Conservation (phyloP, 2,797 vertebrate species). For the Sebastiscus tertius region DNA sequence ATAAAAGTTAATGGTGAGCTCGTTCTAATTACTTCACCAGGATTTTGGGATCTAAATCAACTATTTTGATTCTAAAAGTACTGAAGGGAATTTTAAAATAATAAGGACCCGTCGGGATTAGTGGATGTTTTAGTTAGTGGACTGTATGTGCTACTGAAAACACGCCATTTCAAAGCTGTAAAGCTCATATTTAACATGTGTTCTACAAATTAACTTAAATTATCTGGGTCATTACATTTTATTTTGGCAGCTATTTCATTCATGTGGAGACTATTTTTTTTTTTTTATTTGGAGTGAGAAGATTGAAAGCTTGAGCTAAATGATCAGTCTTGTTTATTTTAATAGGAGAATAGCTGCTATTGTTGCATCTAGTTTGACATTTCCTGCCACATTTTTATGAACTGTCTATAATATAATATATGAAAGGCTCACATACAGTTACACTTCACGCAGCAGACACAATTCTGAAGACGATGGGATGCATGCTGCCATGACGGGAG, state of each 20-base stretch:
- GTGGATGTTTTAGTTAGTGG: slow-evolving; percentile 11
- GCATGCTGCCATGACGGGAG: slow-evolving; percentile 72
- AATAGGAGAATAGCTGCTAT: slow-evolving; percentile 4
- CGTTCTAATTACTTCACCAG: slow-evolving; percentile 54
- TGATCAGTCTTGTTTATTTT: slow-evolving; percentile 22
- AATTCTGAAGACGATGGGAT: slow-evolving; percentile 57
- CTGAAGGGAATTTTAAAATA: slow-evolving; percentile 24
- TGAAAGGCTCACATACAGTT: slow-evolving; percentile 31
- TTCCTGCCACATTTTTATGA: neutral
- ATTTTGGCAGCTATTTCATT: slow-evolving; percentile 60
- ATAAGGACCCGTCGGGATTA: slow-evolving; percentile 29
- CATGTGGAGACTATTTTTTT: slow-evolving; percentile 13
- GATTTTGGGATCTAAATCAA: slow-evolving; percentile 48
- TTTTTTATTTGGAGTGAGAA: slow-evolving; percentile 40
- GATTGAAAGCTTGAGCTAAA: slow-evolving; percentile 16
- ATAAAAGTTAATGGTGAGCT: slow-evolving; percentile 59
- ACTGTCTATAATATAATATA: slow-evolving; percentile 31
- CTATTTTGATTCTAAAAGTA: slow-evolving; percentile 40
- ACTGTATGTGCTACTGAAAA: slow-evolving; percentile 27
- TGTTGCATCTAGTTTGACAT: slow-evolving; percentile 27
- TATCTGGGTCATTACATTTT: slow-evolving; percentile 68
- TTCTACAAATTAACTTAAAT: slow-evolving; percentile 64
- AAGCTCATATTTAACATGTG: slow-evolving; percentile 54
- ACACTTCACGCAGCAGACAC: slow-evolving; percentile 56
- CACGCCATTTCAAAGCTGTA: slow-evolving; percentile 37